A percentile compares a stretch with the other conserved stretches of the same genome.
These are phyloP conservation scores for Drosophila lacertosa DNA, from an alignment of 1,140 invertebrate species.

Conservation along the genomic window DNA sequence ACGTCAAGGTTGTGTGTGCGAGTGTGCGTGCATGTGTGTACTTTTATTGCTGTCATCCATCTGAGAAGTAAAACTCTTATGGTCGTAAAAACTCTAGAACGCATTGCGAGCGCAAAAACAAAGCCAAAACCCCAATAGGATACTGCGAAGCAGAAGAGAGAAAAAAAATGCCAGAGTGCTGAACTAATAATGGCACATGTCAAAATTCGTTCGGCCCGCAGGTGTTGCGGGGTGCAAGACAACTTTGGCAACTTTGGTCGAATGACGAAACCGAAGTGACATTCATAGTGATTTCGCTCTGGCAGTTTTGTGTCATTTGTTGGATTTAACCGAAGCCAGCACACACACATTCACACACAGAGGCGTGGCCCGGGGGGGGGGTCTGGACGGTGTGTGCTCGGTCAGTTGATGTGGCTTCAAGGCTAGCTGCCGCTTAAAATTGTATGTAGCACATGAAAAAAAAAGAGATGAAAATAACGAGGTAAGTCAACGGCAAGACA, in stretches of 20 bases:
- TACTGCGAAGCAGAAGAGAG: slow-evolving; percentile 32
- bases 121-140: slow-evolving; percentile 46
- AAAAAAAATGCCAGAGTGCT: slow-evolving; percentile 73
- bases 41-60: slow-evolving; percentile 81
- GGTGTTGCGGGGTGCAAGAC: slow-evolving; percentile 25
- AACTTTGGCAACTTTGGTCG: slow-evolving; percentile 48
- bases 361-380: no score
- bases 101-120: slow-evolving; percentile 64
- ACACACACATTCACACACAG: no score
- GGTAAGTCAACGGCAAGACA: slow-evolving; percentile 44
- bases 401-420: slow-evolving; percentile 52
- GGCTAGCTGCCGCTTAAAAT: slow-evolving; percentile 39
- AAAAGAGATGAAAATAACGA: slow-evolving; percentile 20
- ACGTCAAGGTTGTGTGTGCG: slow-evolving; percentile 61
- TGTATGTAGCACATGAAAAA: slow-evolving; percentile 24
- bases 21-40: slow-evolving; percentile 44
- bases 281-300: slow-evolving; percentile 78
- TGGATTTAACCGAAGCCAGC: slow-evolving; percentile 59
- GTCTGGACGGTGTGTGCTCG: slow-evolving; percentile 22
- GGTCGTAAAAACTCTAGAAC: slow-evolving; percentile 78
- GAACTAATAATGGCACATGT: slow-evolving; percentile 84
- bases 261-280: slow-evolving; percentile 77
- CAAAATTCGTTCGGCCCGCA: slow-evolving; percentile 77
- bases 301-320: slow-evolving; percentile 81
- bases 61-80: slow-evolving; percentile 79